Evolutionary conservation across 1,140 invertebrate genomes (phyloP).

Genomic region (Diprion similis): DNA sequence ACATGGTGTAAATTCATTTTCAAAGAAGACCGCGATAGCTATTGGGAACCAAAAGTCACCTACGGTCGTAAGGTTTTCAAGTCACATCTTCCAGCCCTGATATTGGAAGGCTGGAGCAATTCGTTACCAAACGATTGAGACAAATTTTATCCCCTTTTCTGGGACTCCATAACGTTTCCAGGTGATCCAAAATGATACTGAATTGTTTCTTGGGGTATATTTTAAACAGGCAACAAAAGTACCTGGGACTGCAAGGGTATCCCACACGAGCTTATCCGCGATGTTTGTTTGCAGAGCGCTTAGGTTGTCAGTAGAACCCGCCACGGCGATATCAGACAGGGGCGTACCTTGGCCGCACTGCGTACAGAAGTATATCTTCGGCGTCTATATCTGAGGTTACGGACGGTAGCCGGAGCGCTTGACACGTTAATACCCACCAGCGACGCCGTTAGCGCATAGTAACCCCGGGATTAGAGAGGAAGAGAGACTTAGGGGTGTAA

Average conservation of each 20-base stretch:
- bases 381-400: conserved; percentile 10
- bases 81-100: too few relatives aligned
- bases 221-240: too few relatives aligned
- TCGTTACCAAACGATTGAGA: too few relatives aligned
- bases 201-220: too few relatives aligned
- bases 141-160: too few relatives aligned
- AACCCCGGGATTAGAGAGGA: conserved; percentile 9
- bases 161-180: too few relatives aligned
- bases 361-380: background rate
- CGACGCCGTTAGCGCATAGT: background rate
- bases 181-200: too few relatives aligned
- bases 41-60: background rate
- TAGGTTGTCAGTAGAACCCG: conserved; percentile 14
- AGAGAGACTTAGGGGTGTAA: background rate
- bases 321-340: background rate
- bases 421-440: conserved; percentile 14
- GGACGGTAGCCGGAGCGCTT: conserved; percentile 10
- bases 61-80: too few relatives aligned
- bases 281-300: conserved; percentile 12
- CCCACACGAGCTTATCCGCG: conserved; percentile 7
- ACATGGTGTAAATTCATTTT: background rate
- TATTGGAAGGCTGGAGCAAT: too few relatives aligned
- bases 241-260: too few relatives aligned
- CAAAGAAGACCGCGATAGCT: background rate
- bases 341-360: background rate